These are phyloP conservation scores for Steatocranus sp. DNA, from an alignment of 2,797 vertebrate species.

Conservation along the genomic window DNA sequence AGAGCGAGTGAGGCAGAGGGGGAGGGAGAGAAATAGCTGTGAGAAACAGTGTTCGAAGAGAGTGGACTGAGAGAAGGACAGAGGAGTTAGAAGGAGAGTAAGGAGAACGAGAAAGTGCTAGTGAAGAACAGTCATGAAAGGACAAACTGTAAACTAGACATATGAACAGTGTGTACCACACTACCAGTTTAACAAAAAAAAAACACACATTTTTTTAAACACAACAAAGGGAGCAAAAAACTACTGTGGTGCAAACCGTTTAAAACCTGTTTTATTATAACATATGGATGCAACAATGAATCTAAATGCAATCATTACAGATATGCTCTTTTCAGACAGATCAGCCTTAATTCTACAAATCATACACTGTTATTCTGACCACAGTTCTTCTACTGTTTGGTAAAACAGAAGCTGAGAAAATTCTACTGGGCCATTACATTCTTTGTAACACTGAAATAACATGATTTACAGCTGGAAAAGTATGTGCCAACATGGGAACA, in stretches of 20 bases:
- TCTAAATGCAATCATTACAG: constrained; percentile 66
- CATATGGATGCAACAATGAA: constrained; percentile 48
- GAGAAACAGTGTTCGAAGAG: constrained; percentile 55
- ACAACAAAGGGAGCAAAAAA: not conserved
- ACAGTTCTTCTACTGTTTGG: constrained; percentile 29
- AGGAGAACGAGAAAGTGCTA: constrained; percentile 39
- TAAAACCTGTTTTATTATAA: constrained; percentile 50
- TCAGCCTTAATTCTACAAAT: constrained; percentile 59
- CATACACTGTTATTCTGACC: constrained; percentile 57
- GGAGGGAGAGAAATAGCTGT: constrained; percentile 55
- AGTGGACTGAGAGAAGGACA: constrained; percentile 54
- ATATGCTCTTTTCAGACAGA: constrained; percentile 49
- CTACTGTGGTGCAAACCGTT: constrained; percentile 9
- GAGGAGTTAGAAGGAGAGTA: constrained; percentile 36
- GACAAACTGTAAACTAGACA: constrained; percentile 37
- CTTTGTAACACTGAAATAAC: not conserved
- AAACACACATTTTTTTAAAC: constrained; percentile 67
- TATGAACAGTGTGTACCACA: constrained; percentile 68
- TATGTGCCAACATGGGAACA: not conserved
- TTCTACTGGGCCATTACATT: not conserved
- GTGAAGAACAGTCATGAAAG: constrained; percentile 42
- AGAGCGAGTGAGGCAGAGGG: constrained; percentile 64
- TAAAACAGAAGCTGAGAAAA: constrained; percentile 18
- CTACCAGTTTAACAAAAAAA: constrained; percentile 59
- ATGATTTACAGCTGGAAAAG: not conserved